phyloP scores from a whole-genome alignment of 2,113 vertebrate species.

The Meriones unguiculatus region DNA sequence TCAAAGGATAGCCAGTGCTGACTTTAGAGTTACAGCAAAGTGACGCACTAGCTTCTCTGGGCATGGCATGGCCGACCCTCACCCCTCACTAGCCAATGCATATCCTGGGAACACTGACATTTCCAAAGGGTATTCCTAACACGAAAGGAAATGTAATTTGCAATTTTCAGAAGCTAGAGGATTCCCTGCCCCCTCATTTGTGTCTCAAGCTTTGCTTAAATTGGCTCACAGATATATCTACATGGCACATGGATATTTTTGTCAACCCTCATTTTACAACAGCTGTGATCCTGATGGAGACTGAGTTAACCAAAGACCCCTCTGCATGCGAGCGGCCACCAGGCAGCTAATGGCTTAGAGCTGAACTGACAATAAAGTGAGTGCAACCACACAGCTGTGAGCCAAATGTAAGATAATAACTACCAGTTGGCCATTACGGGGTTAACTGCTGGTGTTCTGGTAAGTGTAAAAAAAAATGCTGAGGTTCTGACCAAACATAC shows the following conservation, averaged over 20 bases:
- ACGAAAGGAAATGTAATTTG: background rate
- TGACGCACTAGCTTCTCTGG: constrained; percentile 27
- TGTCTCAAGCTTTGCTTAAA: constrained; percentile 69
- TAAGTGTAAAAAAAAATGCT: constrained; percentile 81
- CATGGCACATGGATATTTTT: constrained; percentile 83
- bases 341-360: constrained; percentile 73
- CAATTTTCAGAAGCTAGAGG: constrained; percentile 49
- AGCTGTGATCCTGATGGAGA: constrained; percentile 83
- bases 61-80: background rate
- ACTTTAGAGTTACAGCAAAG: background rate
- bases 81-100: background rate
- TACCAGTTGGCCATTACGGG: constrained; percentile 79
- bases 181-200: constrained; percentile 28
- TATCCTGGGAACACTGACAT: background rate
- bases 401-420: constrained; percentile 79
- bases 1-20: background rate
- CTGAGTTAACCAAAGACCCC: constrained; percentile 73
- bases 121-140: background rate
- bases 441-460: constrained; percentile 84
- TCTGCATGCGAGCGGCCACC: constrained; percentile 75
- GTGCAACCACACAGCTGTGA: constrained; percentile 66
- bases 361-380: constrained; percentile 70
- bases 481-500: constrained; percentile 75
- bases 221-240: constrained; percentile 78
- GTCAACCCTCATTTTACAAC: constrained; percentile 80